Conservation (phyloP, 2,797 vertebrate genomes). For the Myotis pilosus region DNA sequence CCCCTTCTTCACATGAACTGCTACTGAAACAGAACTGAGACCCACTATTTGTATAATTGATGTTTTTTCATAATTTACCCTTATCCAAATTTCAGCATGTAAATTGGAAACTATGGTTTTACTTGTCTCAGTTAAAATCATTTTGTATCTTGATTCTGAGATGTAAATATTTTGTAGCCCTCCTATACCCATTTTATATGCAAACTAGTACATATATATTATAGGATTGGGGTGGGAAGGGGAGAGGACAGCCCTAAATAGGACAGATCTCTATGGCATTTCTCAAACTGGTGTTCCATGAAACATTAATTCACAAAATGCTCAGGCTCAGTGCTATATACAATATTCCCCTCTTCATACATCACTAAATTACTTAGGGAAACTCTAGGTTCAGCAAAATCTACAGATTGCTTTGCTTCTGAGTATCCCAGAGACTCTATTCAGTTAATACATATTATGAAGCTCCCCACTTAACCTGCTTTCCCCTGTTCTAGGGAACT, state of each 20-base stretch:
- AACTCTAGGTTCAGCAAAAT: not conserved
- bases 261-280: not conserved
- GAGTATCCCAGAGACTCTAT: not conserved
- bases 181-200: not conserved
- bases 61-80: not conserved
- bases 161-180: not conserved
- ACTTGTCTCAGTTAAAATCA: not conserved
- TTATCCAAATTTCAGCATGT: not conserved
- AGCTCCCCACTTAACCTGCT: not conserved
- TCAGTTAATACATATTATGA: not conserved
- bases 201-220: not conserved
- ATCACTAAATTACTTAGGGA: conserved; percentile 13
- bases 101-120: not conserved
- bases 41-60: not conserved
- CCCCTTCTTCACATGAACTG: not conserved
- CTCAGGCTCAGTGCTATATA: not conserved
- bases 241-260: not conserved
- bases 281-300: not conserved
- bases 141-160: conserved; percentile 3
- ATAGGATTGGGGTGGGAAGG: accelerated
- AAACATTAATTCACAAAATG: not conserved
- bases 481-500: not conserved
- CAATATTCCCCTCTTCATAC: not conserved
- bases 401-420: not conserved
- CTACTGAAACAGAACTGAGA: not conserved